These are phyloP conservation scores for Silurus aristotelis DNA, from an alignment of 2,797 vertebrate species.

Conservation along the genomic window DNA sequence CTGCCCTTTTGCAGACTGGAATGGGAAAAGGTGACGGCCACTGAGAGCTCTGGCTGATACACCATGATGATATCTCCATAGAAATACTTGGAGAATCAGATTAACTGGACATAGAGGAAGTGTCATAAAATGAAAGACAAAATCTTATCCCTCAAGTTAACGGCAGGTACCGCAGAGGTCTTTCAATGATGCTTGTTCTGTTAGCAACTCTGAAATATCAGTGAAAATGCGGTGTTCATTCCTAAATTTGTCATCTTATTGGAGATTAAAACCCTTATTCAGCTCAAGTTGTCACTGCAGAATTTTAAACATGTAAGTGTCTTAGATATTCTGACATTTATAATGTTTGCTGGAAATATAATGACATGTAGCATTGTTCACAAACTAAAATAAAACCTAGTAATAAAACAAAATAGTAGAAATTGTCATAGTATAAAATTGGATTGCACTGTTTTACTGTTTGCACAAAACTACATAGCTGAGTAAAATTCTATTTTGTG, in stretches of 20 bases:
- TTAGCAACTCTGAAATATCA: neutral
- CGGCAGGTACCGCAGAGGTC: neutral
- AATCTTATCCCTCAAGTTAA: neutral
- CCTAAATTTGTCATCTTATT: slow-evolving; percentile 50
- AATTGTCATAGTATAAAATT: too few species aligned
- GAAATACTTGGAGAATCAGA: neutral
- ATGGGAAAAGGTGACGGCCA: neutral
- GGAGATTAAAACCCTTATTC: slow-evolving; percentile 25
- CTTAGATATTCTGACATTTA: neutral
- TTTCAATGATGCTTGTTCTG: neutral
- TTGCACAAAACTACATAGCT: neutral
- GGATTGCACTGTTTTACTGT: neutral
- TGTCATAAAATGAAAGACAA: neutral
- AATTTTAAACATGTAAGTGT: neutral
- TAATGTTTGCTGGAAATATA: neutral
- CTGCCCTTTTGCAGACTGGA: neutral
- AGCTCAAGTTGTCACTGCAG: neutral
- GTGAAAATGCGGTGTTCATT: slow-evolving; percentile 30
- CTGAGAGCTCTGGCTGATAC: neutral
- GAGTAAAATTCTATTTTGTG: neutral
- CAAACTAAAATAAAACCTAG: neutral
- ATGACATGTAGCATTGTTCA: neutral
- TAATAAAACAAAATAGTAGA: too few species aligned
- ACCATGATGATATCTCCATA: neutral
- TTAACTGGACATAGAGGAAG: neutral